Evolutionary conservation across 2,113 vertebrate species (phyloP).

Genomic region (Zapornia atra): DNA sequence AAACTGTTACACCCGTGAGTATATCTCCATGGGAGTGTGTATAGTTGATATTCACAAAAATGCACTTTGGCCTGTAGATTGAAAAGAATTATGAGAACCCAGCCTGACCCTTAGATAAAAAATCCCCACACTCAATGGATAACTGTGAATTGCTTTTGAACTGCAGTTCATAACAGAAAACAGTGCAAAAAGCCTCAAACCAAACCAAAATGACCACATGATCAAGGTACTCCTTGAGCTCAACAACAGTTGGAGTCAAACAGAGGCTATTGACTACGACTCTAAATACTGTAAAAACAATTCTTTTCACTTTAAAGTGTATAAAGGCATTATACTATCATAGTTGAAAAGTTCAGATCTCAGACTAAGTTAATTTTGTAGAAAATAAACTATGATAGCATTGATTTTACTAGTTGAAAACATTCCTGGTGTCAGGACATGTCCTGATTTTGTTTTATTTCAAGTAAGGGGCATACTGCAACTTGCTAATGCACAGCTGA

Average conservation of each 20-base stretch:
- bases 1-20: fast-evolving
- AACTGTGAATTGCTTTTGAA: neutral
- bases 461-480: neutral
- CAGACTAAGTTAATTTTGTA: neutral
- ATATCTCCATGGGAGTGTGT: fast-evolving
- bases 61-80: neutral
- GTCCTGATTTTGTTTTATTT: neutral
- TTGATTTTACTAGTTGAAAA: neutral
- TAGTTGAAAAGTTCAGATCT: neutral
- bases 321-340: neutral
- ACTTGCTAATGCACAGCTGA: neutral
- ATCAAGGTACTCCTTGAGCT: neutral
- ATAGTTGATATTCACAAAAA: neutral
- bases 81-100: neutral
- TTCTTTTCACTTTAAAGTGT: neutral
- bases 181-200: neutral
- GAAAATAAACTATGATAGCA: neutral
- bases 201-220: neutral
- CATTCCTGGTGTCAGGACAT: neutral
- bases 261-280: neutral
- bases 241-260: neutral
- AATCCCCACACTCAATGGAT: neutral
- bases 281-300: neutral
- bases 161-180: neutral
- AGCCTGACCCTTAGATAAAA: neutral